Base-by-base conservation (phyloP, 1,140 invertebrate species). In the Drosophila prosaltans region DNA sequence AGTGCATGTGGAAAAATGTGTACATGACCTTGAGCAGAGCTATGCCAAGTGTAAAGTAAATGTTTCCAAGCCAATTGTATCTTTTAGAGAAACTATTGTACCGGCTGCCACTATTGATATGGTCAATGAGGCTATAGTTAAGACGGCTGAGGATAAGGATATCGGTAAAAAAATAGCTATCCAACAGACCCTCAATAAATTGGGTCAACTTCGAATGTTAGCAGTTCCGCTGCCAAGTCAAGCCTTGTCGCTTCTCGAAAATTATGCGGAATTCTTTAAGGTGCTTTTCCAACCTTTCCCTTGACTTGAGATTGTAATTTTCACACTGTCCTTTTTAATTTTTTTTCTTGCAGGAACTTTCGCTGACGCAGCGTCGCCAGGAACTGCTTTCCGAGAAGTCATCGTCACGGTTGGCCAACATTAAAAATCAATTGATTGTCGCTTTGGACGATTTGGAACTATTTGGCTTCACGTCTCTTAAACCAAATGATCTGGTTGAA, bases 1-100 rank as follows among this genome's bases (percentile, higher is more conserved):
- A 94, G 97, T 99, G 6, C 99, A 99, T 93, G 93, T 99, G 40
- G 97, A 99, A 91, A 95, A 98, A 80, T 99, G 99, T 94, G 90
- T 98, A 1, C 95, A 97, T 80, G 97, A 98, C 93, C 93, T 99
- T 8, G 94, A 94, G 80, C 93, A 93, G 55, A 94, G 95, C 78
- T 98, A 97, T 93, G 97, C 97, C 0, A 97, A 97, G 91, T 95
- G 99, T 65, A 95, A 97, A 43, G 93, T 99, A 8, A 96, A 96
- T 76, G 97, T 97, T 0, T 99, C 98, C 1, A 95, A 97, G 81
- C 98, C 98, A 0, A 99, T 99, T 77, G 98, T 99, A 2, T 97
- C 98, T 10, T 98, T 99, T 80, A 94, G 97, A 78, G 99, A 99
- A 93, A 99, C 98, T 0, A 95, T 99, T 69, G 95, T 99, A 0